A percentile compares a stretch with the other conserved stretches of the same genome.
phyloP scores from a whole-genome alignment of 2,113 vertebrate genomes.

The Heloderma charlesbogerti region DNA sequence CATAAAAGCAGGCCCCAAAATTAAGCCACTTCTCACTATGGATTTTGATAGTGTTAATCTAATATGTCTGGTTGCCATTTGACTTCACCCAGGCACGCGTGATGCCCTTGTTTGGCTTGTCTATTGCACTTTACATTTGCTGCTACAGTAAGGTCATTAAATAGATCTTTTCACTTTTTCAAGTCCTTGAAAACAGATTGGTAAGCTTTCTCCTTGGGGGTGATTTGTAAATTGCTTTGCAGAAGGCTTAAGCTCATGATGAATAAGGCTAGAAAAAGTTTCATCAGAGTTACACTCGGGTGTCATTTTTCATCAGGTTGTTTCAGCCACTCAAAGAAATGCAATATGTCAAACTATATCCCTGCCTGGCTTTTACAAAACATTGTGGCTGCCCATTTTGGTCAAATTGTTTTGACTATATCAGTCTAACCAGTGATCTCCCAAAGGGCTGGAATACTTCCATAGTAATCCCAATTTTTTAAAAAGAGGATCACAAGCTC shows the following conservation, averaged over 20 bases:
- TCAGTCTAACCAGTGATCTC: no score
- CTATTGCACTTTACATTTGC: constrained; percentile 24
- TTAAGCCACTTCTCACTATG: not conserved
- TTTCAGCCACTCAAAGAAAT: constrained; percentile 1
- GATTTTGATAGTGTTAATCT: constrained; percentile 24
- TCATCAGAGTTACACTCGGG: constrained; percentile 27
- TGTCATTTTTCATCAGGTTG: constrained; percentile 34
- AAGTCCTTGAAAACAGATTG: constrained; percentile 56
- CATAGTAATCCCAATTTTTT: no score
- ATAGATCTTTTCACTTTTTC: constrained; percentile 36
- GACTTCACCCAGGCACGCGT: not conserved
- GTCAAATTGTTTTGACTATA: no score
- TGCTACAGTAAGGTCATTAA: constrained; percentile 43
- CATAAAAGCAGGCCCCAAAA: not conserved
- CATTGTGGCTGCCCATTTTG: no score
- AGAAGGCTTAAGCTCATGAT: constrained; percentile 30
- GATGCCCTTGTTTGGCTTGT: constrained; percentile 11
- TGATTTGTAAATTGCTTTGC: constrained; percentile 47
- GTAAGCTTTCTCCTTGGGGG: constrained; percentile 52
- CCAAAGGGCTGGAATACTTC: no score
- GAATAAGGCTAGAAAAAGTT: constrained; percentile 10
- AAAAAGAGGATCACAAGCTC: no score
- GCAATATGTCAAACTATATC: not conserved
- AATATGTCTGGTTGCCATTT: constrained; percentile 11
- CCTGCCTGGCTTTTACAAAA: not conserved